These are phyloP conservation scores for Blastomussa wellsi DNA, from an alignment of 92 coral and sea anemone species.

Conservation along the genomic window DNA sequence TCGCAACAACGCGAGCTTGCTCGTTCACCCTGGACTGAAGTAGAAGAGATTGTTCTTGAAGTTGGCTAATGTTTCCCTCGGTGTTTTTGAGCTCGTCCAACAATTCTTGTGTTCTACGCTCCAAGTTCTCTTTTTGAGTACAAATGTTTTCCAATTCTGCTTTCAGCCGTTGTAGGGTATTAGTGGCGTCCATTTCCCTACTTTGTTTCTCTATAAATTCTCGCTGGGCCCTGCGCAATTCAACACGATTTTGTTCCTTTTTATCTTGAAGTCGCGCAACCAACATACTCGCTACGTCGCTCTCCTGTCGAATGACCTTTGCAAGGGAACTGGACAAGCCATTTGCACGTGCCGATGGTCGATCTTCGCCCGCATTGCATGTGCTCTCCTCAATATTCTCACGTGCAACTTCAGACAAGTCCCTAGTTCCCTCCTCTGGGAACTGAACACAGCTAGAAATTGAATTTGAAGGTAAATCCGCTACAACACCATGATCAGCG, in stretches of 20 bases:
- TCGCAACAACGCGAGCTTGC: slow-evolving; percentile 22
- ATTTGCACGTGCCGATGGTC: slow-evolving; percentile 11
- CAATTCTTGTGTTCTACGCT: slow-evolving; percentile 35
- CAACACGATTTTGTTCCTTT: slow-evolving; percentile 43
- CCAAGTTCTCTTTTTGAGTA: slow-evolving; percentile 15
- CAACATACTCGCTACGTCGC: slow-evolving; percentile 51
- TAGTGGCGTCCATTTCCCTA: slow-evolving; percentile 26
- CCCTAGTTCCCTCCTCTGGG: slow-evolving; percentile 8
- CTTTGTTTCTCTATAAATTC: slow-evolving; percentile 33
- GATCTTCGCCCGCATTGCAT: not conserved
- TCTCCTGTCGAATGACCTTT: slow-evolving; percentile 53
- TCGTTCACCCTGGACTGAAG: slow-evolving; percentile 27
- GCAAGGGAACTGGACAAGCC: slow-evolving; percentile 41
- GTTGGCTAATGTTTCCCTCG: slow-evolving; percentile 25
- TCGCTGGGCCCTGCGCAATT: slow-evolving; percentile 34
- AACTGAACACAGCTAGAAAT: slow-evolving; percentile 1
- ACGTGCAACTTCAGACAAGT: not conserved
- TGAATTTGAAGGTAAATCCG: slow-evolving; percentile 9
- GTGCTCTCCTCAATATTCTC: not conserved
- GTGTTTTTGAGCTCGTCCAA: slow-evolving; percentile 35
- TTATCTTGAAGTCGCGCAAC: slow-evolving; percentile 61
- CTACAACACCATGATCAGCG: not conserved
- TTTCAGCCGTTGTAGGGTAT: slow-evolving; percentile 27
- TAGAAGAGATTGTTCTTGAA: slow-evolving; percentile 30
- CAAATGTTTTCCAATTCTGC: slow-evolving; percentile 39